Evolutionary conservation across 2,888 invertebrate species (phyloP), one percentile per base, ranked within the genome.

Genomic region (Cosmopolites sordidus): DNA sequence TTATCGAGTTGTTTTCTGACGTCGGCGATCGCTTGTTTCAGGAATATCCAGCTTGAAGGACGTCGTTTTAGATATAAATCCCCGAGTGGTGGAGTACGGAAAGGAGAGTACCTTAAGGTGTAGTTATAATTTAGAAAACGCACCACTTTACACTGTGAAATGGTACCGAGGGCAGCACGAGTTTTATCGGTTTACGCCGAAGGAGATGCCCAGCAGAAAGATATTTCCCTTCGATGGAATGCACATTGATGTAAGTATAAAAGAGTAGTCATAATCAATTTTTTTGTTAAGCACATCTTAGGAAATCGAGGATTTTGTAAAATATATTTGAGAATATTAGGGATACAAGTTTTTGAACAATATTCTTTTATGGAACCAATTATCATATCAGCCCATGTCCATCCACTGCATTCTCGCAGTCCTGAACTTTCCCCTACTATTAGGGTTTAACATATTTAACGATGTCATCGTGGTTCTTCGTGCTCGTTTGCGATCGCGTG

Each of bases 101-200:
- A 82, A 83, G 44, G 81, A 83, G 60, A 88, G 84, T 6, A 82
- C 83, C 4, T 75, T 90, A 40, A 78, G 81, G 45, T 91, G 91
- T 73, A 78, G 82, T 61, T 84, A 90, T 66, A 86, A 90, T 70
- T 79, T 89, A 73, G 84, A 89, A 65, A 84, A 83, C 0, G 84
- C 83, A 0, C 84, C 84, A 0, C 78, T 91, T 17, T 91, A 91
- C 74, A 83, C 89, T 5, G 87, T 91, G 57, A 90, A 91, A 76
- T 92, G 89, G 86, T 92, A 90, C 75, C 78, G 90, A 47, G 91
- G 91, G 9, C 83, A 78, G 68, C 81, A 84, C 66, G 91, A 92
- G 76, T 91, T 92, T 76, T 92, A 89, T 75, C 52, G 91, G 64
- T 90, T 82, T 69, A 84, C 87, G 8, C 91, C 92, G 0, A 82